These are phyloP conservation scores for Aphidoletes aphidimyza DNA, from an alignment of 2,888 invertebrate species.

Conservation along the genomic window DNA sequence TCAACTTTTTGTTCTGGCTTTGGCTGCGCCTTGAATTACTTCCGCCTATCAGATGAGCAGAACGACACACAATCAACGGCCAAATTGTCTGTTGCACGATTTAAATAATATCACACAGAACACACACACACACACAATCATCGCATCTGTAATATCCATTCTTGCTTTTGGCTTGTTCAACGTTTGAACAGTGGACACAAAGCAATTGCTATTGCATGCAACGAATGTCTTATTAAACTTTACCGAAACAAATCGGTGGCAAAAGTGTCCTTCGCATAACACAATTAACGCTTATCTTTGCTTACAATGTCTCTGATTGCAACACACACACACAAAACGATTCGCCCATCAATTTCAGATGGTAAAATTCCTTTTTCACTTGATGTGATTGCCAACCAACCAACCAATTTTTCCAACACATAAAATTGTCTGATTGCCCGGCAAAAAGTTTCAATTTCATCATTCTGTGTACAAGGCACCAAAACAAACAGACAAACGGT, in stretches of 20 bases:
- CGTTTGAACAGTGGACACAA: not conserved
- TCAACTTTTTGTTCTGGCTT: not conserved
- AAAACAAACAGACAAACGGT: not conserved
- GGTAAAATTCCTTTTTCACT: not conserved
- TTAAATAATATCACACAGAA: not conserved
- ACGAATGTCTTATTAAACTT: not conserved
- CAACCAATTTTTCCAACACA: not conserved
- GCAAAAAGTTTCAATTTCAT: not conserved
- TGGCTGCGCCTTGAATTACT: not conserved
- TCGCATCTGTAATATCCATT: too few relatives aligned
- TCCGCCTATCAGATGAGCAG: slow-evolving; percentile 1
- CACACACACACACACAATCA: too few relatives aligned
- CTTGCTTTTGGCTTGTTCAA: not conserved
- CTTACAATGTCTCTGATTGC: too few relatives aligned
- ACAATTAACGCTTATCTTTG: not conserved
- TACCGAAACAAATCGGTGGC: not conserved
- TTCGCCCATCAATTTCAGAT: not conserved
- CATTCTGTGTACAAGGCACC: not conserved
- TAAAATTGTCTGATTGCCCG: not conserved
- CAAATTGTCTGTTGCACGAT: slow-evolving; percentile 19
- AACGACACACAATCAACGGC: slow-evolving; percentile 29
- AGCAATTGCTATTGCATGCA: not conserved
- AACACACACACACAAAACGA: not conserved
- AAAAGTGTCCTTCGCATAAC: slow-evolving; percentile 17
- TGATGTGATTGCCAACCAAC: not conserved